Conservation (phyloP, 2,113 vertebrate species). For the Cyanoderma ruficeps region DNA sequence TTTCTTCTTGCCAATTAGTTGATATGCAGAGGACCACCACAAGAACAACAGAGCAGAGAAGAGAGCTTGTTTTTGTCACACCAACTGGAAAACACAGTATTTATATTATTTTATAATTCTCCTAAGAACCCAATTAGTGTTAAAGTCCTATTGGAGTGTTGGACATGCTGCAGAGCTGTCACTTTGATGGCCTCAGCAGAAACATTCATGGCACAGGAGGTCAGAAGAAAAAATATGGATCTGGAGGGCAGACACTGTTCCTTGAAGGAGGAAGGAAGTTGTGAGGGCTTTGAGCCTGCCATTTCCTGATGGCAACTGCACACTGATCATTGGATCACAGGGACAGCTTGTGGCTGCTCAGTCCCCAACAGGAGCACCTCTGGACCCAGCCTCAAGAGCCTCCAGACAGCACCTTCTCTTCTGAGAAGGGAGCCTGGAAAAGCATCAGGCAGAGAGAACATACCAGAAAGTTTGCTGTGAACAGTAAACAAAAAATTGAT, state of each 20-base stretch:
- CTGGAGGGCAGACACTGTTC: background rate
- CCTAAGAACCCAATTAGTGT: background rate
- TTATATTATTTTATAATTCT: background rate
- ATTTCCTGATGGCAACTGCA: background rate
- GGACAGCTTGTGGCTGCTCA: background rate
- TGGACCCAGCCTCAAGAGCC: background rate
- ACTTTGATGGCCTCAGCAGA: background rate
- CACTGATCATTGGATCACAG: no score
- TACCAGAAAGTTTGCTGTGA: background rate
- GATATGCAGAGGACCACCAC: background rate
- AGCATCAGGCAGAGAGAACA: background rate
- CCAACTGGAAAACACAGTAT: background rate
- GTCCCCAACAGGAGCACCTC: background rate
- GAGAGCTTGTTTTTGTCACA: background rate
- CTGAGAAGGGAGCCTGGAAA: background rate
- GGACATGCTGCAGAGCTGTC: background rate
- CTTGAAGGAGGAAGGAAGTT: background rate
- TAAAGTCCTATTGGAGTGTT: background rate
- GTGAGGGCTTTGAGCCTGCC: background rate
- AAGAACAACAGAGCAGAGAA: background rate
- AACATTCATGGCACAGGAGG: accelerated
- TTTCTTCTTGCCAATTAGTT: background rate
- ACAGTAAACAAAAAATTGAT: background rate
- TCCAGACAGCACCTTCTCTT: background rate
- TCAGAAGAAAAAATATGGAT: background rate